Percentiles rank a stretch among this genome's conserved stretches.
Conservation (phyloP, 2,888 invertebrate genomes). For the Germaria angustata region DNA sequence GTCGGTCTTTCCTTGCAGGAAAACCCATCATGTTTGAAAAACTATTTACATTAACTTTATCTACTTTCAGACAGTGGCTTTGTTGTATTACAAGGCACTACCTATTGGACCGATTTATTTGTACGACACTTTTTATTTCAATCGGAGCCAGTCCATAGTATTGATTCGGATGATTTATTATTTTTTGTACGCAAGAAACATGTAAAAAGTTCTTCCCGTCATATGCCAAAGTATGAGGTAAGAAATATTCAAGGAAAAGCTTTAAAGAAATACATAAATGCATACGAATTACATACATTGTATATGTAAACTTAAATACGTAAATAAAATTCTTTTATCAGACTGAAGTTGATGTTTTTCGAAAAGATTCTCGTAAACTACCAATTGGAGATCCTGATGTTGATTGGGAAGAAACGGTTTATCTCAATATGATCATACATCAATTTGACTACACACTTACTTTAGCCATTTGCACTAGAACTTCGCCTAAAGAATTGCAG, state of each 20-base stretch:
- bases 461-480: conserved; percentile 97
- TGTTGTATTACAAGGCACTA: conserved; percentile 94
- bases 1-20: no score
- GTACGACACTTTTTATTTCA: conserved; percentile 96
- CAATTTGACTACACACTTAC: conserved; percentile 99
- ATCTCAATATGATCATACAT: conserved; percentile 97
- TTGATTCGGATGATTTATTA: conserved; percentile 95
- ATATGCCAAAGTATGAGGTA: conserved; percentile 94
- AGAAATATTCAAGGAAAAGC: conserved; percentile 63
- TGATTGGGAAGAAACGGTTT: conserved; percentile 99
- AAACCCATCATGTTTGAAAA: no score
- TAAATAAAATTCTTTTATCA: conserved; percentile 78
- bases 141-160: conserved; percentile 87
- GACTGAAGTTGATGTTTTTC: conserved; percentile 98
- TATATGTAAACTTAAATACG: neutral
- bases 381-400: conserved; percentile 97
- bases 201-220: conserved; percentile 91
- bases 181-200: conserved; percentile 97
- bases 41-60: no score
- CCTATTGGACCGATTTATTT: conserved; percentile 97
- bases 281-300: no score
- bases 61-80: conserved; percentile 91
- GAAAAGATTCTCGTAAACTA: conserved; percentile 97
- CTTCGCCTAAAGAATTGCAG: conserved; percentile 98
- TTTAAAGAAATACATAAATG: neutral